Percentiles rank a stretch among this genome's conserved stretches.
These are phyloP conservation scores for Henicopernis longicauda DNA, from an alignment of 2,113 vertebrate species.

Conservation along the genomic window DNA sequence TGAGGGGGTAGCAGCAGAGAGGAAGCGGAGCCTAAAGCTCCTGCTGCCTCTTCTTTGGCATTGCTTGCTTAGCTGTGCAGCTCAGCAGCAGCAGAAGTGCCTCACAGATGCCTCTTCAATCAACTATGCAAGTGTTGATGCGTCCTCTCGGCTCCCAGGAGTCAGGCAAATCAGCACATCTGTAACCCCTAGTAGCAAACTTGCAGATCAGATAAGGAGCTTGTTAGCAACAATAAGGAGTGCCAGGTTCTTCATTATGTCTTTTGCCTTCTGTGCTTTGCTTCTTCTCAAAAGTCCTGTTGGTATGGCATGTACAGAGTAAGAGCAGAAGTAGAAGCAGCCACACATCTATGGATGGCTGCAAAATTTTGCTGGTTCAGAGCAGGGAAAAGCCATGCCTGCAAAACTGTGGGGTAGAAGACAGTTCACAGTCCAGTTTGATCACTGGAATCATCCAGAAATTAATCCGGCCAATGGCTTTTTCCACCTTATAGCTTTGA, in stretches of 20 bases:
- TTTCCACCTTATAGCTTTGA: background rate
- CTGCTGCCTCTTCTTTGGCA: background rate
- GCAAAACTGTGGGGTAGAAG: background rate
- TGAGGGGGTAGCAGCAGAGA: slow-evolving; percentile 6
- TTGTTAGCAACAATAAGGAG: background rate
- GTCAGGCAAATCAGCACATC: background rate
- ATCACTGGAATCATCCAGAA: background rate
- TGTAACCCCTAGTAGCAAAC: background rate
- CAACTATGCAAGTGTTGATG: background rate
- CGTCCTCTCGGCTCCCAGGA: background rate
- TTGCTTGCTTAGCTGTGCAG: background rate
- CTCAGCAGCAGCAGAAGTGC: background rate
- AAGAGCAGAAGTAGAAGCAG: background rate
- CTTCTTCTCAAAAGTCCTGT: background rate
- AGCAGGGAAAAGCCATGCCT: background rate
- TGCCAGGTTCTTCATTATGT: background rate
- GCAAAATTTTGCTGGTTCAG: background rate
- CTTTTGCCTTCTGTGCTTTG: background rate
- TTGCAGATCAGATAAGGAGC: background rate
- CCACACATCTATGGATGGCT: background rate
- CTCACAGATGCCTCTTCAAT: background rate
- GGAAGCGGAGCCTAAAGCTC: background rate
- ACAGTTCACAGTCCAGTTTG: background rate
- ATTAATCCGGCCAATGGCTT: background rate
- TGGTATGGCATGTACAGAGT: background rate